Base-by-base conservation (phyloP, 2,797 vertebrate genomes). In the Chiroxiphia lanceolata region DNA sequence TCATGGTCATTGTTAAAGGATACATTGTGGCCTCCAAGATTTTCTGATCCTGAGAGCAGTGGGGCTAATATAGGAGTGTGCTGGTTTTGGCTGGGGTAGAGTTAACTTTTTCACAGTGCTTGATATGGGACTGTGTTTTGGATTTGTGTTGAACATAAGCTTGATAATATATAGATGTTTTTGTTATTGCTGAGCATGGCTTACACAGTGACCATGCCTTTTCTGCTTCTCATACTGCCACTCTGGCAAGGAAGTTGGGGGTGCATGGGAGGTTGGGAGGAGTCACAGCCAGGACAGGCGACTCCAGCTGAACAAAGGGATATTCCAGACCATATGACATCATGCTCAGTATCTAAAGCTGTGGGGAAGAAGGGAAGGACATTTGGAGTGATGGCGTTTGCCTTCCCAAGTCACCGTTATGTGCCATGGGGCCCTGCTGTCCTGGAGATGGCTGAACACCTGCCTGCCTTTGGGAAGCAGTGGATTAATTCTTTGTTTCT, bases 351-450 rank as follows among this genome's bases (percentile, higher is more conserved):
- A 51, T 13, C 47, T 34, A 3, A 78, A 72, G 9, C 42, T 29
- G 31, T 13, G 18, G 12, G 15, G 45, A 42, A 72, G 0, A 67
- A 42, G 7, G 0, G n/a, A 9, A 3, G 10, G 7, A 22, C 10
- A 4, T 67, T 67, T 67, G 31, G 22, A 47, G 11, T 2, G 45
- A 72, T 36, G 34, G 22, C 3, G 1, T 54, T 72, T 60, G 34
- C 36, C 34, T 20, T 36, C 34, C 26, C 53, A 53, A 47, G n/a
- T 72, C n/a, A 71, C 45, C 0, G 2, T 78, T 45, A 31, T 0
- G 8, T 0, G 0, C 9, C 11, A 34, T 42, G 10, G 20, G 20
- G 15, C 23, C 23, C 19, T 45, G 31, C 40, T 42, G 7, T 79
- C 34, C 67, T 67, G 47, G 26, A 54, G 16, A 25, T 48, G 47